Base-by-base conservation (phyloP, 2,888 invertebrate genomes). In the Drosophila mayaguana region DNA sequence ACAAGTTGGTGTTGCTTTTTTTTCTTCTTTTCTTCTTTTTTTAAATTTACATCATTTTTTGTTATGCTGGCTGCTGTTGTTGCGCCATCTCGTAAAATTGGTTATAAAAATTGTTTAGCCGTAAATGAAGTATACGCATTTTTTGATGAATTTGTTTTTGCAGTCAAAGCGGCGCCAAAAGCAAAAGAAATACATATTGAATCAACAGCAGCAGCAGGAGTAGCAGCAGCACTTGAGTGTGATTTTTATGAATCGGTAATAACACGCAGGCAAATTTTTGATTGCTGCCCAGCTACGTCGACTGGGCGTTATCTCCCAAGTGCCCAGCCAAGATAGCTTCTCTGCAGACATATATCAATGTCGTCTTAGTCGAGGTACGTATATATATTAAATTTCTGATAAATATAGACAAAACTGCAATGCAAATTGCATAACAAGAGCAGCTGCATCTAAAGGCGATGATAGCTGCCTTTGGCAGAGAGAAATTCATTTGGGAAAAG, bases 101-200 rank as follows among this genome's bases (percentile, higher is more conserved):
- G 83, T 83, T 83, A 81, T 87, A 87, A 83, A 83, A 83, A 84
- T 87, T 81, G 82, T 87, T 83, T 82, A 68, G 83, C 83, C 75
- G 83, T 82, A 72, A 85, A 88, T 82, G 70, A 85, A 83, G 86
- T 83, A 85, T 71, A 72, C 71, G 65, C 72, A 63, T 88, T 66
- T 85, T 78, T 85, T 85, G 85, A 84, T 85, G 86, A 82, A 84
- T 84, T 80, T 82, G 78, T 81, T 85, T 50, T 83, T 80, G 73
- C 63, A 69, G 72, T 45, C 78, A 62, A 60, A 56, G n/a, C 59
- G 78, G 70, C 79, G 78, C 70, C 79, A 62, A 51, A 14, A 56
- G 48, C 63, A 45, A 65, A 25, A n/a, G 25, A 63, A 56, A 74
- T 28, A 48, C 11, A n/a, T 56, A 40, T 50, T 54, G 48, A 63